Evolutionary conservation across 2,113 vertebrate genomes (phyloP).

Genomic region (Onychostoma macrolepis): DNA sequence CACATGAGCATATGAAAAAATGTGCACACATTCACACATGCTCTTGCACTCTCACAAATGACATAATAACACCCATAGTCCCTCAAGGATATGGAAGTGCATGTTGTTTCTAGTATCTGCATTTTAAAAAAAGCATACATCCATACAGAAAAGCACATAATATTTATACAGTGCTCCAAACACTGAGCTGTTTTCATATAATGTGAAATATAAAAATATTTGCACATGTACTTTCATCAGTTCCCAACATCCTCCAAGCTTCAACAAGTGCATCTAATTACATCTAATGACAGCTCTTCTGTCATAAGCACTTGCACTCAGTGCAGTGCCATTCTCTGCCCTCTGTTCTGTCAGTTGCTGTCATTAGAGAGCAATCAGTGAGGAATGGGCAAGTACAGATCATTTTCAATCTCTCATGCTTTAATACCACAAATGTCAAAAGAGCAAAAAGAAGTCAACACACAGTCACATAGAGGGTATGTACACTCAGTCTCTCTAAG

Average conservation of each 20-base stretch:
- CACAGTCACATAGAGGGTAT: not conserved
- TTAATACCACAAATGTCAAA: constrained; percentile 14
- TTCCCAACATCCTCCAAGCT: constrained; percentile 26
- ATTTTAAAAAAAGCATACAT: not conserved
- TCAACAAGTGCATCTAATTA: constrained; percentile 30
- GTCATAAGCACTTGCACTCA: constrained; percentile 1
- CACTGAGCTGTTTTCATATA: not conserved
- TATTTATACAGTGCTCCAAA: not conserved
- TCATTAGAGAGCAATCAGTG: constrained; percentile 7
- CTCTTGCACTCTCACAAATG: not conserved
- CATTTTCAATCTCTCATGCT: not conserved
- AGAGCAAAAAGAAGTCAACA: not conserved
- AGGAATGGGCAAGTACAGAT: not conserved
- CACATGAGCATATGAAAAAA: constrained; percentile 8
- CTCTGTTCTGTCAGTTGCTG: not conserved
- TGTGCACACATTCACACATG: constrained; percentile 41
- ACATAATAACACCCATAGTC: not conserved
- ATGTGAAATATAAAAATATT: not conserved
- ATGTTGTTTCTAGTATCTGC: not conserved
- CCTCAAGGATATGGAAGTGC: not conserved
- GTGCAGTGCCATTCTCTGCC: not conserved
- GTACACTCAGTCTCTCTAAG: not conserved
- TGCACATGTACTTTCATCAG: not conserved
- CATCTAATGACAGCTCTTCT: constrained; percentile 28
- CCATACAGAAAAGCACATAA: not conserved